A percentile compares a stretch with the other conserved stretches of the same genome.
Conservation (phyloP, 2,797 vertebrate species). For the Diplodus puntazzo region DNA sequence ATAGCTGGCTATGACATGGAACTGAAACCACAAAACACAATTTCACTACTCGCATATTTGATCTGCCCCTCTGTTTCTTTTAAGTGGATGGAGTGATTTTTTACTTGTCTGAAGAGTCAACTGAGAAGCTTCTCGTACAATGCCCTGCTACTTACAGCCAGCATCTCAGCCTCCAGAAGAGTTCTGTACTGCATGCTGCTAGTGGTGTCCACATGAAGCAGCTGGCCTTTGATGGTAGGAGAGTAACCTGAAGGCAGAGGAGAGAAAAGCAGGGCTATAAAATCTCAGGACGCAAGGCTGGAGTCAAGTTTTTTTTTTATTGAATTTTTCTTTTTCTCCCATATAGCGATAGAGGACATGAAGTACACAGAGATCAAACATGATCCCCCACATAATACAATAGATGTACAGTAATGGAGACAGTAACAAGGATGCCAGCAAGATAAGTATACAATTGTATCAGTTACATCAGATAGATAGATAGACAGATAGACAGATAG, state of each 20-base stretch:
- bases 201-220: conserved; percentile 97
- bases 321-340: too few relatives aligned
- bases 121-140: not conserved
- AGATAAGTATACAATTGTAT: too few relatives aligned
- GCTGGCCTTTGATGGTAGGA: conserved; percentile 97
- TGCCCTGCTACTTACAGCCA: conserved; percentile 90
- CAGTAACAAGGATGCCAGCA: too few relatives aligned
- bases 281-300: conserved; percentile 13
- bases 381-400: too few relatives aligned
- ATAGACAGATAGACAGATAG: too few relatives aligned
- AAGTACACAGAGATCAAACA: too few relatives aligned
- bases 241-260: conserved; percentile 89
- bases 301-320: not conserved
- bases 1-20: conserved; percentile 96
- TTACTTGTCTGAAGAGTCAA: not conserved
- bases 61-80: not conserved
- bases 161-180: conserved; percentile 97
- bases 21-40: conserved; percentile 78
- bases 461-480: too few relatives aligned
- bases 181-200: conserved; percentile 99
- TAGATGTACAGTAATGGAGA: too few relatives aligned
- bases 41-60: not conserved
- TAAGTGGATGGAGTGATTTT: not conserved
- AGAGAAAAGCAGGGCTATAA: conserved; percentile 24
- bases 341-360: too few relatives aligned